Evolutionary conservation across 2,113 vertebrate species (phyloP).

Genomic region (Lanius collurio): DNA sequence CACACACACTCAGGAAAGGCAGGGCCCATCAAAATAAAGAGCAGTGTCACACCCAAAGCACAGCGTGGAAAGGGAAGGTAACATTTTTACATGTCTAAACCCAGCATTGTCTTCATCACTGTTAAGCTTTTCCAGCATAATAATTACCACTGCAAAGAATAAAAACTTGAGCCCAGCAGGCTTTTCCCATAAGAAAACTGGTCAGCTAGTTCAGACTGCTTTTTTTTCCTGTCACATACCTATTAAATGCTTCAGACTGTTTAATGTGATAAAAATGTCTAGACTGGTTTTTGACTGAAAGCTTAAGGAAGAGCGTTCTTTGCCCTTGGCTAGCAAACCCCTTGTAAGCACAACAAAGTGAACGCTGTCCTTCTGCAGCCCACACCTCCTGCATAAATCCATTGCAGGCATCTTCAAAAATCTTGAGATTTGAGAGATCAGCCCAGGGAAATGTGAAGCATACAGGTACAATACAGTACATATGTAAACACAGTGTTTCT

Average conservation of each 20-base stretch:
- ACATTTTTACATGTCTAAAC: neutral
- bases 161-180: neutral
- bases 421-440: neutral
- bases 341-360: neutral
- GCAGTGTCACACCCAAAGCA: neutral
- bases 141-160: neutral
- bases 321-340: slow-evolving; percentile 49
- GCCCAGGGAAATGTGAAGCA: neutral
- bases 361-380: neutral
- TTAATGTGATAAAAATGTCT: slow-evolving; percentile 43
- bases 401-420: neutral
- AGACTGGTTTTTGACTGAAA: slow-evolving; percentile 38
- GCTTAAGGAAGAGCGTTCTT: slow-evolving; percentile 34
- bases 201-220: slow-evolving; percentile 24
- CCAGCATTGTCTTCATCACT: neutral
- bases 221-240: slow-evolving; percentile 30
- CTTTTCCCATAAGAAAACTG: slow-evolving; percentile 19
- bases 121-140: neutral
- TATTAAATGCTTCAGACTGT: slow-evolving; percentile 47
- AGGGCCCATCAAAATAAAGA: neutral
- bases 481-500: neutral
- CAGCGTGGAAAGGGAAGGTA: neutral
- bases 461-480: neutral
- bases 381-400: neutral
- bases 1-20: neutral